Base-by-base conservation (phyloP, 2,888 invertebrate species). In the Branchellion lobata region DNA sequence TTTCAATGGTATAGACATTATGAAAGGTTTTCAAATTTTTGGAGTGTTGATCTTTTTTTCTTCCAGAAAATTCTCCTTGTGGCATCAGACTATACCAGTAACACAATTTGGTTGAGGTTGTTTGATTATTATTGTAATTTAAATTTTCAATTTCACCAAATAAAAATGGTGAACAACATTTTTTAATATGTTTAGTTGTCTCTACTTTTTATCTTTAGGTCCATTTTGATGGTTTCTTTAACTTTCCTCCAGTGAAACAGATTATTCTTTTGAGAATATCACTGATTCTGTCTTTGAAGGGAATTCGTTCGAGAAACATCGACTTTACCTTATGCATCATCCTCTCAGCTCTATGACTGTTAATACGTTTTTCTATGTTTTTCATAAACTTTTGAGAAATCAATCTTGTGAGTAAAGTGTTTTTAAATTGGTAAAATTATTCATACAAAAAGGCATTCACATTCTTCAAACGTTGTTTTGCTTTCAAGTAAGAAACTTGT, bases 91-190 rank as follows among this genome's bases (percentile, higher is more conserved):
- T 18, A 57, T 24, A 57, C 14, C 5, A 14, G 11, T 5, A 57
- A 57, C n/a, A 57, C 61, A 24, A n/a, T 57, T 57, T 57, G 61
- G 61, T n/a, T 57, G n/a, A 57, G 61, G 61, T 57, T 5, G 18
- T 14, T 47, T 14, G 11, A 14, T 18, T 18, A 47, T 18, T 14
- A 47, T 47, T 47, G 18, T 47, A 47, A 8, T 47, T 47, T 18
- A 47, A 47, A 47, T n/a, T n/a, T n/a, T n/a, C n/a, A n/a, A n/a
- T n/a, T n/a, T n/a, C n/a, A n/a, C n/a, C n/a, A n/a, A n/a, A n/a
- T n/a, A n/a, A n/a, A n/a, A n/a, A n/a, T n/a, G n/a, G n/a, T n/a
- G n/a, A n/a, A n/a, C n/a, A n/a, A n/a, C n/a, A n/a, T n/a, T n/a
- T n/a, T n/a, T n/a, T n/a, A n/a, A n/a, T n/a, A n/a, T n/a, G n/a